A percentile compares a stretch with the other conserved stretches of the same genome.
phyloP scores from a whole-genome alignment of 2,888 invertebrate species.

The Drymonia ruficornis region DNA sequence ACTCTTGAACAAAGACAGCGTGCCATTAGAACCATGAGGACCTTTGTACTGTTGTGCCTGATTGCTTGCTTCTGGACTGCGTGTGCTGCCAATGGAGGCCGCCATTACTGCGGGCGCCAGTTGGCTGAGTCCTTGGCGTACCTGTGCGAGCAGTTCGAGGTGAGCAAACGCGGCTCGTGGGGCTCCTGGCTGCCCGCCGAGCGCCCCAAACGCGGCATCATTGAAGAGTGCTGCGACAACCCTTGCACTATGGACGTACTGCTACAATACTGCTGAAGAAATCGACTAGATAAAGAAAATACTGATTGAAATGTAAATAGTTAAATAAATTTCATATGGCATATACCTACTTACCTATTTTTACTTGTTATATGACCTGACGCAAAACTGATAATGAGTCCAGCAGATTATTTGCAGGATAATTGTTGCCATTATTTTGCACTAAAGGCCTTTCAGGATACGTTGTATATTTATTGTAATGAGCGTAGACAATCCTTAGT shows the following conservation, averaged over 20 bases:
- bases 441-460: too few species aligned
- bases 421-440: too few species aligned
- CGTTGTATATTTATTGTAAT: too few species aligned
- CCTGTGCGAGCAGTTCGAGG: not conserved
- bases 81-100: not conserved
- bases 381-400: too few species aligned
- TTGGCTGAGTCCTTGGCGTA: slow-evolving; percentile 4
- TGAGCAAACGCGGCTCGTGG: slow-evolving; percentile 11
- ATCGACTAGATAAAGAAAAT: not conserved
- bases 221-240: slow-evolving; percentile 49
- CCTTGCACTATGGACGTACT: slow-evolving; percentile 41
- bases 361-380: too few species aligned
- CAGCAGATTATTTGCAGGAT: too few species aligned
- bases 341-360: too few species aligned
- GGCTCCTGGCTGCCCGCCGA: slow-evolving; percentile 13
- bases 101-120: slow-evolving; percentile 34
- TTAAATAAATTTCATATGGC: not conserved
- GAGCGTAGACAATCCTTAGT: too few species aligned
- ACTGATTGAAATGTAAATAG: not conserved
- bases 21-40: not conserved
- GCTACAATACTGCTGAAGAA: slow-evolving; percentile 32
- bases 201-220: slow-evolving; percentile 36
- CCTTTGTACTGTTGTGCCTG: not conserved
- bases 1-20: too few species aligned
- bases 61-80: slow-evolving; percentile 4